Conservation (phyloP, 2,888 invertebrate genomes). For the Parascotia fuliginaria region DNA sequence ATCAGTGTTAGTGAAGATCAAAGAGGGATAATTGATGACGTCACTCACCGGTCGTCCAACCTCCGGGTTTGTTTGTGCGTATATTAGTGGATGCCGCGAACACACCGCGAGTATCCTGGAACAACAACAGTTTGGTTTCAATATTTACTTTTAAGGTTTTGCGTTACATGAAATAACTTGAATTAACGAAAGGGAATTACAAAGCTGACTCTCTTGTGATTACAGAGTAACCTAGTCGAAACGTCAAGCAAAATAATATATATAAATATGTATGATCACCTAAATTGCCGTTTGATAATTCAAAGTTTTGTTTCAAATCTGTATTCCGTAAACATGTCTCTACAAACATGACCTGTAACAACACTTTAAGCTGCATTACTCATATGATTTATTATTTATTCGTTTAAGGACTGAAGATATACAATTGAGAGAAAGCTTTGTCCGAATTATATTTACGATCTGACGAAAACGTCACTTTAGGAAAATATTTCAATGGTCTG, state of each 20-base stretch:
- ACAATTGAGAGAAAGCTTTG: slow-evolving; percentile 38
- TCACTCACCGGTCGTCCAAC: slow-evolving; percentile 68
- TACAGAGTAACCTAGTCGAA: too few species aligned
- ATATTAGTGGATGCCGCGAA: slow-evolving; percentile 57
- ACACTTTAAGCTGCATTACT: slow-evolving; percentile 32
- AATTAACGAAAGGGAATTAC: too few species aligned
- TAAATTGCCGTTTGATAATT: background rate
- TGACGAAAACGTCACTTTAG: slow-evolving; percentile 31
- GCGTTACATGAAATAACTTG: too few species aligned
- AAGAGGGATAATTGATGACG: slow-evolving; percentile 39
- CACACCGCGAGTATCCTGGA: slow-evolving; percentile 70
- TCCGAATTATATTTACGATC: slow-evolving; percentile 24
- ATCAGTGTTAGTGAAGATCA: slow-evolving; percentile 36
- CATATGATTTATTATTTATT: slow-evolving; percentile 49
- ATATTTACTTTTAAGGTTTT: slow-evolving; percentile 3
- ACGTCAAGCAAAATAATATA: too few species aligned
- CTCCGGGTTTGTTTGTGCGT: slow-evolving; percentile 67
- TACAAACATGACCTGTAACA: slow-evolving; percentile 13
- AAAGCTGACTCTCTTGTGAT: too few species aligned
- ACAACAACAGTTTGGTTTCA: slow-evolving; percentile 48
- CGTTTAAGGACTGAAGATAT: slow-evolving; percentile 20
- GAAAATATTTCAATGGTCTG: slow-evolving; percentile 20
- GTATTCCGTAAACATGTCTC: too few species aligned
- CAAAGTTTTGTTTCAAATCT: too few species aligned
- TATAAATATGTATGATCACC: too few species aligned